Base-by-base conservation (phyloP, 2,888 invertebrate genomes). In the Corythucha ciliata region DNA sequence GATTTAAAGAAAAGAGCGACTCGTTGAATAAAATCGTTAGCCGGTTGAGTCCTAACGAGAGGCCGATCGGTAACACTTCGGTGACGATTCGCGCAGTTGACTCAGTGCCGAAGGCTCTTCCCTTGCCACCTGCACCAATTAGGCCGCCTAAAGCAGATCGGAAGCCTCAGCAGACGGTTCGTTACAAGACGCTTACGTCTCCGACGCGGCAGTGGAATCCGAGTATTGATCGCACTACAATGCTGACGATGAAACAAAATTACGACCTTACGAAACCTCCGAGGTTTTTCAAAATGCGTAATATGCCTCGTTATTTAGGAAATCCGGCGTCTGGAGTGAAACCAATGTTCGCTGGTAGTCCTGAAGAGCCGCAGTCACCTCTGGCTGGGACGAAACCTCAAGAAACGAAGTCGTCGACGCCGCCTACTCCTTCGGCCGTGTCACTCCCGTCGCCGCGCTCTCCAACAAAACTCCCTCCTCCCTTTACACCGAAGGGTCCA, bases 161-260 rank as follows among this genome's bases (percentile, higher is more conserved):
- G 8, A 57, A 55, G 54, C 55, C 50, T 52, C 57, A 51, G 62
- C 69, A 53, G 20, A 66, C 72, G 1, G 66, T 71, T 6, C 73
- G 74, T 1, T 77, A 77, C 60, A 78, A 77, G 60, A 77, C 77
- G 1, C 64, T 77, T 8, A 69, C 75, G 18, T 73, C 74, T 59
- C 75, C 77, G 0, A 76, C 77, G 0, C 76, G 75, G 61, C 72
- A 72, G 14, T 77, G 77, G 77, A 77, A 77, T 63, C 77, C 77
- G 3, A 75, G 74, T 36, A 67, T 77, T 29, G 71, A 75, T 2
- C 69, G 73, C 37, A 52, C 54, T 71, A 72, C 45, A 69, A 71
- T 59, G 46, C 47, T 60, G 21, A 52, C 58, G 40, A 57, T 61
- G 56, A 72, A 72, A 53, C 75, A 75, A 14, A 52, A 54, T 45